These are phyloP conservation scores for Metacarcinus magister DNA, from an alignment of 2,888 invertebrate species.

Conservation along the genomic window DNA sequence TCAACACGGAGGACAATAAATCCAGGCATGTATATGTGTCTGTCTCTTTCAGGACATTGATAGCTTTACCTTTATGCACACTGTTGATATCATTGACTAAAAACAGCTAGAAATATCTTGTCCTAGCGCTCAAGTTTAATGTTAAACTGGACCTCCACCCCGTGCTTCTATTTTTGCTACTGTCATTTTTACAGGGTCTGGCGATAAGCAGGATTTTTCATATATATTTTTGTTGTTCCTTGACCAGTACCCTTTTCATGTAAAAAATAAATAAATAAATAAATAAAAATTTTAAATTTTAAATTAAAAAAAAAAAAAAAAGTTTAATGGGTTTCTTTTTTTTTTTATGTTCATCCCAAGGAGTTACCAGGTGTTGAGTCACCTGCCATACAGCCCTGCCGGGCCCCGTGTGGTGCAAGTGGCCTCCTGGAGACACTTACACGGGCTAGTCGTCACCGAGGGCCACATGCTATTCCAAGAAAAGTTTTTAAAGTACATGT, in stretches of 20 bases:
- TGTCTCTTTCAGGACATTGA: not conserved
- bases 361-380: conserved; percentile 44
- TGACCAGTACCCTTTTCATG: too few relatives aligned
- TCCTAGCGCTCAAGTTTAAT: not conserved
- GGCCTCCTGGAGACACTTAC: conserved; percentile 9
- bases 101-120: not conserved
- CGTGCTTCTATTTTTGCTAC: too few relatives aligned
- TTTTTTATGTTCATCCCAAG: not conserved
- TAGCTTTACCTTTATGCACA: not conserved
- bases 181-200: too few relatives aligned
- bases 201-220: too few relatives aligned
- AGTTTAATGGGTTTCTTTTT: not conserved
- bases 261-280: too few relatives aligned
- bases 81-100: not conserved
- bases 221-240: too few relatives aligned
- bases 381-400: conserved; percentile 55
- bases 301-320: too few relatives aligned
- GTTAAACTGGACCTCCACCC: too few relatives aligned
- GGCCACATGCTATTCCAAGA: not conserved
- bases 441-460: not conserved
- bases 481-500: conserved; percentile 62
- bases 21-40: not conserved
- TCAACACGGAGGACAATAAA: not conserved
- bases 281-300: too few relatives aligned
- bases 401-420: conserved; percentile 46